These are phyloP conservation scores for Lutjanus argentimaculatus DNA, from an alignment of 2,797 vertebrate species.

Conservation along the genomic window DNA sequence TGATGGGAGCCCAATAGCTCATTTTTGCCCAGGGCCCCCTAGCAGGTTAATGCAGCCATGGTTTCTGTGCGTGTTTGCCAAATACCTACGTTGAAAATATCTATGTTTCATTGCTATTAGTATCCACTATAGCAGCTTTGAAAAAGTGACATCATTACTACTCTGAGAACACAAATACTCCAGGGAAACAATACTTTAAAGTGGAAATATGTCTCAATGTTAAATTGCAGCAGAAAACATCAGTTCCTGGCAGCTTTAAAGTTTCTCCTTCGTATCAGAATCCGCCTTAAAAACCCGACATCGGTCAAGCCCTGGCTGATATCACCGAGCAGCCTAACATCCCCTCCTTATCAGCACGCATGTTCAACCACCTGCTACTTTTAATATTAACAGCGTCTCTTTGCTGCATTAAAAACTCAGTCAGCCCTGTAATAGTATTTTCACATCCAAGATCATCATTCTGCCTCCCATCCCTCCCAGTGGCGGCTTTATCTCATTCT, in stretches of 20 bases:
- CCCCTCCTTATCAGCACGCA: constrained; percentile 42
- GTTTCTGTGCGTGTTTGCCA: not conserved
- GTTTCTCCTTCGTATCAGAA: constrained; percentile 17
- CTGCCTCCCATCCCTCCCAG: constrained; percentile 33
- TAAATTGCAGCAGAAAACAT: constrained; percentile 15
- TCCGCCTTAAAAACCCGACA: constrained; percentile 7
- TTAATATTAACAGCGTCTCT: constrained; percentile 52
- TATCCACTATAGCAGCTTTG: constrained; percentile 7
- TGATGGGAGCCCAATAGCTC: not conserved
- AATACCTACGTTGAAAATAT: not conserved
- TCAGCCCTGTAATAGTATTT: constrained; percentile 66
- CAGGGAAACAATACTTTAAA: not conserved
- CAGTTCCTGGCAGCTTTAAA: not conserved
- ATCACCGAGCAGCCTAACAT: constrained; percentile 16
- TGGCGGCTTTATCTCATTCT: constrained; percentile 52
- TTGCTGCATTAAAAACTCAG: constrained; percentile 63
- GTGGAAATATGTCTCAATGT: not conserved
- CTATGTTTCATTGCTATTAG: not conserved
- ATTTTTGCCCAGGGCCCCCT: not conserved
- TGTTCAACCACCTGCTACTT: constrained; percentile 57
- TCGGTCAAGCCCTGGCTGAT: constrained; percentile 25
- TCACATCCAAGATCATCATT: constrained; percentile 56
- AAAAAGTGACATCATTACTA: not conserved
- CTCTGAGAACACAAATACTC: not conserved
- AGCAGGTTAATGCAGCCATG: not conserved